Percentiles rank a stretch among this genome's conserved stretches.
phyloP scores from a whole-genome alignment of 2,888 invertebrate species.

The Caenorhabditis uteleia region DNA sequence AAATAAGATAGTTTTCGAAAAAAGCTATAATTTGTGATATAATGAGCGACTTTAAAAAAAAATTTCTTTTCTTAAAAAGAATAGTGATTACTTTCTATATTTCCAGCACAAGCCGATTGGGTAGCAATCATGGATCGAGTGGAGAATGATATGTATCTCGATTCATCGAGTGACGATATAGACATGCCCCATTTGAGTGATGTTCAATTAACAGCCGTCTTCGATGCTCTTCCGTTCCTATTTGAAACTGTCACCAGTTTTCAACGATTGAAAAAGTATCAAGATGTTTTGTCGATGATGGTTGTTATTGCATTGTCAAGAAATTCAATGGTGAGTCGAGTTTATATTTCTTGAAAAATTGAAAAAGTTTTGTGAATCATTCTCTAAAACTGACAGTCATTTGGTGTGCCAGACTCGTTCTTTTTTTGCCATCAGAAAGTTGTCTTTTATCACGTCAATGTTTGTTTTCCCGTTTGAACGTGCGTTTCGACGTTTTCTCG shows the following conservation, averaged over 20 bases:
- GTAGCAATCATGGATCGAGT: conserved; percentile 7
- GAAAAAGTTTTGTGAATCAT: conserved; percentile 3
- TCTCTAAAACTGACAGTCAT: too few species aligned
- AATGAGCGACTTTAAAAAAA: too few species aligned
- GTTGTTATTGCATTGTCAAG: conserved; percentile 25
- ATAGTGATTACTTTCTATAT: neutral
- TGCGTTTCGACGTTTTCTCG: too few species aligned
- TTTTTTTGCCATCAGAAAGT: too few species aligned
- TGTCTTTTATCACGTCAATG: too few species aligned
- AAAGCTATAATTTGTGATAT: too few species aligned
- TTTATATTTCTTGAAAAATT: neutral
- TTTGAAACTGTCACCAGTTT: conserved; percentile 25
- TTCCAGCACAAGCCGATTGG: conserved; percentile 21
- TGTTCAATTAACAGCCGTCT: conserved; percentile 19
- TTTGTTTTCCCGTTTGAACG: too few species aligned
- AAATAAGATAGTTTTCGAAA: too few species aligned
- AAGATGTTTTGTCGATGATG: conserved; percentile 21
- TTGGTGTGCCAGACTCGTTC: too few species aligned
- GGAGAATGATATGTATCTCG: neutral
- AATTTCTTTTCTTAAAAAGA: neutral
- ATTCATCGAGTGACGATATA: neutral
- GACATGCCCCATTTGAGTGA: conserved; percentile 9
- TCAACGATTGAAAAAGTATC: conserved; percentile 10
- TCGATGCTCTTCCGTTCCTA: conserved; percentile 35
- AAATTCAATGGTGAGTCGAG: conserved; percentile 21